Percentiles rank a stretch among this genome's conserved stretches.
Conservation (phyloP, 2,113 vertebrate species). For the Alouatta palliata region DNA sequence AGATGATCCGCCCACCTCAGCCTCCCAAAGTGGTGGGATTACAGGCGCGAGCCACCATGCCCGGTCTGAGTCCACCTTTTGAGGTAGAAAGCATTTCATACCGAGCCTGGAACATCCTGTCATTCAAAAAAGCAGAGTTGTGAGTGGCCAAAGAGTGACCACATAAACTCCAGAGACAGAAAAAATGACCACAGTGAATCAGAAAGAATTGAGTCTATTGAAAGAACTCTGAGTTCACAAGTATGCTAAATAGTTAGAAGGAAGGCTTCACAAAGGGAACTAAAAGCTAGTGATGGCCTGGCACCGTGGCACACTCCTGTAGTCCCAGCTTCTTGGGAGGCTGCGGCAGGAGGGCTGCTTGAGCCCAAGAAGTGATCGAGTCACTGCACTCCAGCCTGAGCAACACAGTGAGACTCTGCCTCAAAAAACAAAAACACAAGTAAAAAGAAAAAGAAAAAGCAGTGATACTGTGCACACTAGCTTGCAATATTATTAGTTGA, state of each 20-base stretch:
- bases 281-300: background rate
- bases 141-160: background rate
- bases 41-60: too few species aligned
- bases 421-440: too few species aligned
- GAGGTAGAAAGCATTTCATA: background rate
- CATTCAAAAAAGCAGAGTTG: background rate
- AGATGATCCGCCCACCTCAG: too few species aligned
- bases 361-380: background rate
- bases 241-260: background rate
- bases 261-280: background rate
- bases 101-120: background rate
- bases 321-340: background rate
- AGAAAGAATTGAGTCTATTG: background rate
- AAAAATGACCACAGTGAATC: background rate
- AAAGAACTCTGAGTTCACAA: background rate
- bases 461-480: background rate
- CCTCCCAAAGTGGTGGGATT: too few species aligned
- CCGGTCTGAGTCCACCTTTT: background rate
- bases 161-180: background rate
- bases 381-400: background rate
- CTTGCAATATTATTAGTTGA: background rate
- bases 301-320: background rate
- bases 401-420: too few species aligned
- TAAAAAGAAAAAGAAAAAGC: too few species aligned
- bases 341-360: background rate